Percentiles rank a stretch among this genome's conserved stretches.
These are phyloP conservation scores for Pantherophis vulpinus DNA, from an alignment of 2,797 vertebrate species.

Conservation along the genomic window DNA sequence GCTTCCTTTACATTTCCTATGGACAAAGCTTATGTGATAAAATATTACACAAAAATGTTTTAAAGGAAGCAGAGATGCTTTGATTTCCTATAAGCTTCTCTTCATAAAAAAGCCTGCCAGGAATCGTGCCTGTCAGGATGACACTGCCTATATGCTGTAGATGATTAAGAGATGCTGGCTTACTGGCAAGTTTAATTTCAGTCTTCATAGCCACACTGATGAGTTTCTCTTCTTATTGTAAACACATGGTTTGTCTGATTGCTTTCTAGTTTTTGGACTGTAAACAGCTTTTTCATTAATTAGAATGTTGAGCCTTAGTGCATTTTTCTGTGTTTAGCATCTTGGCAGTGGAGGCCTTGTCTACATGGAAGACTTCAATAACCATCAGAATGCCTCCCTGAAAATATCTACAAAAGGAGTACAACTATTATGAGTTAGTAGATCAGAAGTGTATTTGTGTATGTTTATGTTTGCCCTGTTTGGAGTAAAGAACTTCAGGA, in stretches of 20 bases:
- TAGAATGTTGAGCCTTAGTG: background rate
- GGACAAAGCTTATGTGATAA: background rate
- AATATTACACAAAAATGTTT: background rate
- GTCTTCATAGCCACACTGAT: conserved; percentile 32
- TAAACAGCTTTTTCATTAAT: conserved; percentile 23
- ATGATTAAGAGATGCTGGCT: conserved; percentile 25
- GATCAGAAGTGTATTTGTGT: background rate
- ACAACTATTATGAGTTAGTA: background rate
- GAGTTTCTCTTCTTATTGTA: conserved; percentile 42
- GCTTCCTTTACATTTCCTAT: background rate
- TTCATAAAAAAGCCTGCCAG: background rate
- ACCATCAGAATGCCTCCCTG: background rate
- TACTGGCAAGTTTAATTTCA: conserved; percentile 2
- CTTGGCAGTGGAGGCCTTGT: background rate
- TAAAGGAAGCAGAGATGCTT: background rate
- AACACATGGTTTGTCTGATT: conserved; percentile 14
- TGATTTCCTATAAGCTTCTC: conserved; percentile 4
- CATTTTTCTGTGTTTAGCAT: background rate
- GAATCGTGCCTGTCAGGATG: background rate
- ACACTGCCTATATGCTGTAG: background rate
- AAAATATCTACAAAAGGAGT: background rate
- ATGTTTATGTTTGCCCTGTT: background rate
- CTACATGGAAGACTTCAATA: background rate
- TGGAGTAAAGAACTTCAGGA: background rate
- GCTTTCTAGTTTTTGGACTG: conserved; percentile 15